These are phyloP conservation scores for Myxocyprinus asiaticus DNA, from an alignment of 2,113 vertebrate species.

Conservation along the genomic window DNA sequence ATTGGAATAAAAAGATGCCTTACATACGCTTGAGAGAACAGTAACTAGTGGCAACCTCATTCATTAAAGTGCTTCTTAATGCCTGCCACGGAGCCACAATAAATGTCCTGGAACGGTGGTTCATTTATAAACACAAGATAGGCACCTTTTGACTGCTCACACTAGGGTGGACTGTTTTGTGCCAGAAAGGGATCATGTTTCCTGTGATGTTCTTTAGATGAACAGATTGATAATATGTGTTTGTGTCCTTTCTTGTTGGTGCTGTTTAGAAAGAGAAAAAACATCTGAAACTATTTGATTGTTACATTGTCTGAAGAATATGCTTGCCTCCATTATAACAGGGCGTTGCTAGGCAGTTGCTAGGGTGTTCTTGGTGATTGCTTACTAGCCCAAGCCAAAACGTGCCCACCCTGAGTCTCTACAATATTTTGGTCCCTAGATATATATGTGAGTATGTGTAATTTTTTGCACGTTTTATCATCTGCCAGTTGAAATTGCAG, in stretches of 20 bases:
- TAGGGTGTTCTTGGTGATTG: no score
- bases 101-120: conserved; percentile 73
- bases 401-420: no score
- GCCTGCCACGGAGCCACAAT: conserved; percentile 67
- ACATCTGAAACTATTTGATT: background rate
- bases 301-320: no score
- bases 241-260: conserved; percentile 11
- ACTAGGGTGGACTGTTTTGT: conserved; percentile 40
- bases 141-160: conserved; percentile 43
- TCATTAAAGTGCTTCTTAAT: conserved; percentile 72
- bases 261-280: background rate
- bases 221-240: conserved; percentile 19
- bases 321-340: no score
- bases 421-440: background rate
- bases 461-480: no score
- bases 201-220: conserved; percentile 25
- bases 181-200: conserved; percentile 39
- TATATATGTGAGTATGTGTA: no score
- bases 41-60: conserved; percentile 79
- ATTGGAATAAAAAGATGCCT: conserved; percentile 54
- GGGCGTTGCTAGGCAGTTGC: no score
- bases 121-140: conserved; percentile 56
- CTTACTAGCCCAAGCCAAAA: no score
- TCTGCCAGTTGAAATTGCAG: no score
- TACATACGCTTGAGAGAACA: conserved; percentile 69